These are phyloP conservation scores for Pholis gunnellus DNA, from an alignment of 2,113 vertebrate genomes.

Conservation along the genomic window DNA sequence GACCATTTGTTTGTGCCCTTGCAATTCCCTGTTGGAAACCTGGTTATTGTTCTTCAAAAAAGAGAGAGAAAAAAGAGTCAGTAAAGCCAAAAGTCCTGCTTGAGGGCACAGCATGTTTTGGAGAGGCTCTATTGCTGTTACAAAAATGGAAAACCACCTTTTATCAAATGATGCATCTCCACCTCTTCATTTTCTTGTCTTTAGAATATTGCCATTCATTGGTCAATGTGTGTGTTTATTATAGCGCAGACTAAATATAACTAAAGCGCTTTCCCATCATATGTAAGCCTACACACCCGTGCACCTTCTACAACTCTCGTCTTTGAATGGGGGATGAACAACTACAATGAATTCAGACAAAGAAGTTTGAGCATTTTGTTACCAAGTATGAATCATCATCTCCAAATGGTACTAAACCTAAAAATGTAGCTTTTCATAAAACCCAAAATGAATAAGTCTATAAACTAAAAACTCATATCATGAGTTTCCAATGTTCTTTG, in stretches of 20 bases:
- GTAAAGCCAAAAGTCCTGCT: slow-evolving; percentile 10
- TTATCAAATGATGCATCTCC: slow-evolving; percentile 12
- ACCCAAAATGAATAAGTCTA: not conserved
- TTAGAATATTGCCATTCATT: slow-evolving; percentile 13
- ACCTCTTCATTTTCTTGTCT: slow-evolving; percentile 19
- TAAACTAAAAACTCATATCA: not conserved
- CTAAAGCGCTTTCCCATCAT: not conserved
- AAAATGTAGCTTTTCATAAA: not conserved
- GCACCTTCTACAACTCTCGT: slow-evolving; percentile 13
- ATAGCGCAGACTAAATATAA: slow-evolving; percentile 12
- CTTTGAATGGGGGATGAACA: slow-evolving; percentile 5
- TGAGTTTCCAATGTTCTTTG: not conserved
- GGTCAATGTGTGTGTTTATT: not conserved
- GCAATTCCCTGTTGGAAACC: slow-evolving; percentile 18
- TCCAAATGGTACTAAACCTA: not conserved
- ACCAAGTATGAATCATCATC: not conserved
- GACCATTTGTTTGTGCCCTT: slow-evolving; percentile 5
- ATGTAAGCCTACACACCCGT: not conserved
- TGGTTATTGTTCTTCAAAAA: slow-evolving; percentile 23
- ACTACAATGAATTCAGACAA: not conserved
- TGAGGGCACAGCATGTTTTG: not conserved
- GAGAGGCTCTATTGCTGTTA: not conserved
- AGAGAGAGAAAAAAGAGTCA: not conserved
- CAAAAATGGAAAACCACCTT: slow-evolving; percentile 7
- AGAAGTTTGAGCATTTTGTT: not conserved